phyloP scores from a whole-genome alignment of 2,797 vertebrate genomes.

The Anomalospiza imberbis region DNA sequence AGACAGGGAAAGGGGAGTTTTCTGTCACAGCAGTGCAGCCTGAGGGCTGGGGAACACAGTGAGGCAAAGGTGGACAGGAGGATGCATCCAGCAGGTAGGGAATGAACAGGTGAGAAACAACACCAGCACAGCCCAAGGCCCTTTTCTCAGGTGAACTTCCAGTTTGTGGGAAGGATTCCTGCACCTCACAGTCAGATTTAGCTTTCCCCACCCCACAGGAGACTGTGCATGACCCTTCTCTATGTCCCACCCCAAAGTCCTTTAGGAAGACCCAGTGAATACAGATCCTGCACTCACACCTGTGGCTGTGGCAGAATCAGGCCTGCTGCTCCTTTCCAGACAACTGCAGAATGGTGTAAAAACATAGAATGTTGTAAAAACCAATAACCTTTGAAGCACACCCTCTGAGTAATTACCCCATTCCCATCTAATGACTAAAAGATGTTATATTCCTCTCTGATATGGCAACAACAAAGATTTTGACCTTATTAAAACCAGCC shows the following conservation, averaged over 20 bases:
- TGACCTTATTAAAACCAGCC: conserved; percentile 71
- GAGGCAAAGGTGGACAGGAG: not conserved
- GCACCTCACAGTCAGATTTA: accelerated
- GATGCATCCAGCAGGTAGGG: not conserved
- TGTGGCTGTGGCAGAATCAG: not conserved
- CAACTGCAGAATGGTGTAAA: conserved; percentile 50
- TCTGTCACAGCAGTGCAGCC: not conserved
- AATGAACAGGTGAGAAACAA: not conserved
- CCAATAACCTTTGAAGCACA: conserved; percentile 67
- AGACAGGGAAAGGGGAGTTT: not conserved
- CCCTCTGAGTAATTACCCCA: conserved; percentile 64
- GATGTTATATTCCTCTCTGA: conserved; percentile 68
- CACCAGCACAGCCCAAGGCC: not conserved
- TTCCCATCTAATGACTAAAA: conserved; percentile 71
- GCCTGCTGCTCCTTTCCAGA: not conserved
- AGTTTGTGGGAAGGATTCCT: not conserved
- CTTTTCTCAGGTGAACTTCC: not conserved
- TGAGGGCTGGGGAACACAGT: not conserved
- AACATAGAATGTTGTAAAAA: conserved; percentile 45
- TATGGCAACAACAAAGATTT: conserved; percentile 71
- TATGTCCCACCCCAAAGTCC: not conserved
- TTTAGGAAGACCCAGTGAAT: not conserved
- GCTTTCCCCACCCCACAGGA: not conserved
- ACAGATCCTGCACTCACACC: not conserved
- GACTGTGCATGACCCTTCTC: not conserved